Conservation (phyloP, 2,888 invertebrate species). For the Odontocerum albicorne region DNA sequence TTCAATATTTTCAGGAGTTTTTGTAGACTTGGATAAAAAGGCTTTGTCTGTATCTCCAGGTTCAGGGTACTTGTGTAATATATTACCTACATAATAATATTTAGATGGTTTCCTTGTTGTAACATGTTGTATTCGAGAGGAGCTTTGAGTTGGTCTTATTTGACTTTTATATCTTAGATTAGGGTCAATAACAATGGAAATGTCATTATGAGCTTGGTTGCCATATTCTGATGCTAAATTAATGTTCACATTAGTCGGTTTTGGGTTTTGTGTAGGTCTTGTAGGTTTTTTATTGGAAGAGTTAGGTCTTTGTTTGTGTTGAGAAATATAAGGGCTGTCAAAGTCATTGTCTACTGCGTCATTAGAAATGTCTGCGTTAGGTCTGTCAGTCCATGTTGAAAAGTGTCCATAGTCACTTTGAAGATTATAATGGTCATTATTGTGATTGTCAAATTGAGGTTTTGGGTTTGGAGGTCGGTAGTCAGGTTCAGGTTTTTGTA, state of each 20-base stretch:
- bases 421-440: slow-evolving; percentile 10
- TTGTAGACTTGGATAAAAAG: slow-evolving; percentile 8
- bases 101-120: slow-evolving; percentile 41
- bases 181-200: slow-evolving; percentile 33
- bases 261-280: slow-evolving; percentile 5
- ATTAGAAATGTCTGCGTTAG: slow-evolving; percentile 9
- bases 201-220: slow-evolving; percentile 23
- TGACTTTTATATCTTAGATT: slow-evolving; percentile 25
- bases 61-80: slow-evolving; percentile 48
- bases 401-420: slow-evolving; percentile 30
- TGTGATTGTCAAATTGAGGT: slow-evolving; percentile 16
- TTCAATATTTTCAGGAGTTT: slow-evolving; percentile 1
- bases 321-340: slow-evolving; percentile 14
- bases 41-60: slow-evolving; percentile 9
- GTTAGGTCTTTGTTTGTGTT: slow-evolving; percentile 18
- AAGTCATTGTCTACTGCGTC: slow-evolving; percentile 10
- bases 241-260: slow-evolving; percentile 27
- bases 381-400: slow-evolving; percentile 20
- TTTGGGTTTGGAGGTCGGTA: slow-evolving; percentile 22
- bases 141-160: slow-evolving; percentile 11
- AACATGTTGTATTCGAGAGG: slow-evolving; percentile 45
- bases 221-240: slow-evolving; percentile 31
- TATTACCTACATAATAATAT: slow-evolving; percentile 53
- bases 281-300: slow-evolving; percentile 7
- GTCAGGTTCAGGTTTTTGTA: slow-evolving; percentile 23